Base-by-base conservation (phyloP, 2,888 invertebrate genomes). In the Agelastica alni region DNA sequence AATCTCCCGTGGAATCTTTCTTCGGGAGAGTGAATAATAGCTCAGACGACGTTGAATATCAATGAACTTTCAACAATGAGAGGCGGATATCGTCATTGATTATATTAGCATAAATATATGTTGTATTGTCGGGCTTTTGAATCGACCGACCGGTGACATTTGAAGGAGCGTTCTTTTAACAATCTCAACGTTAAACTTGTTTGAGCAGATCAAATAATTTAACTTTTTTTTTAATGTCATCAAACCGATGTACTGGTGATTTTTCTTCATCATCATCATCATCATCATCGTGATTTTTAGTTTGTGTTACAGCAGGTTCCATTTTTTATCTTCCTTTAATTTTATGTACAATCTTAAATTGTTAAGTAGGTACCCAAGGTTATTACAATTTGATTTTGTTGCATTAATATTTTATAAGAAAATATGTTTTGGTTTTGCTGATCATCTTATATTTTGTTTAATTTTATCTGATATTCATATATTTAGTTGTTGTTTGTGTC, bases 61-160 rank as follows among this genome's bases (percentile, higher is more conserved):
- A 71, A 71, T 70, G 65, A 67, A 65, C 47, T 67, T 61, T 60
- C 43, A 67, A 72, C 72, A 72, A 72, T 72, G 70, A 69, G 62
- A 67, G 72, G 72, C 72, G 72, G 69, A 61, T 56, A 63, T 65
- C 63, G 59, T 60, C 58, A 62, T 53, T 58, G 64, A 60, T 65
- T 65, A 62, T 67, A 72, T 72, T 72, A 71, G 69, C 72, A 72
- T 72, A 72, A 72, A 70, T 72, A 72, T 70, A 71, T 66, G 71
- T 70, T 72, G 68, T 68, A 55, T 61, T 59, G 59, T 59, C 59
- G 54, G 61, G 53, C 53, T 49, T 47, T 69, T 42, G 49, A 67
- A 39, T 28, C 31, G 30, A 41, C 13, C 31, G 18, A 48, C 49
- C 59, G 59, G 59, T 59, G 59, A 59, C 59, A 59, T 59, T 54